Conservation (phyloP, 2,113 vertebrate species). For the Phylloscopus whistleri region DNA sequence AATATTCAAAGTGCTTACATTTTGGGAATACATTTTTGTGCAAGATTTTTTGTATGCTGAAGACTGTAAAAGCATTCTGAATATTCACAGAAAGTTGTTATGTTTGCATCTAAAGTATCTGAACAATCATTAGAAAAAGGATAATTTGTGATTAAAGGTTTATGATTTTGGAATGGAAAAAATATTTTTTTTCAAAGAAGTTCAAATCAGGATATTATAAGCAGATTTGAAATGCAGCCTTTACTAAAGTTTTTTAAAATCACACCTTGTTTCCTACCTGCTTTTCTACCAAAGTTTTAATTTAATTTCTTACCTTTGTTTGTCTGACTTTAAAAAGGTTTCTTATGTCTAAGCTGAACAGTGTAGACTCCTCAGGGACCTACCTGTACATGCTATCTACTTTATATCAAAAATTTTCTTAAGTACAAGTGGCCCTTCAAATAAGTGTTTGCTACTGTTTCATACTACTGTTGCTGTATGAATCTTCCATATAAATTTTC, state of each 20-base stretch:
- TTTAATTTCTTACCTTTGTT: not conserved
- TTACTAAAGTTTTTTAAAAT: not conserved
- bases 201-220: not conserved
- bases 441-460: not conserved
- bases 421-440: not conserved
- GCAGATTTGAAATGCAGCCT: not conserved
- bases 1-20: not conserved
- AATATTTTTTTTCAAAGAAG: not conserved
- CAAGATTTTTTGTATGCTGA: not conserved
- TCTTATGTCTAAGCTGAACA: not conserved
- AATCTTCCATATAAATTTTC: not conserved
- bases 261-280: not conserved
- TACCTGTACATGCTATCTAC: not conserved
- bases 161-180: not conserved
- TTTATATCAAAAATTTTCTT: not conserved
- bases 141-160: not conserved
- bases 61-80: not conserved
- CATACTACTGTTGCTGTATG: not conserved
- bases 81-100: not conserved
- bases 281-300: not conserved
- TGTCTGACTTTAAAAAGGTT: not conserved
- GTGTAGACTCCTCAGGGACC: not conserved
- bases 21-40: not conserved
- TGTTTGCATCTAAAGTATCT: not conserved
- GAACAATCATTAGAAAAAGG: not conserved